Evolutionary conservation across 2,888 invertebrate species (phyloP).

Genomic region (Conops quadrifasciatus): DNA sequence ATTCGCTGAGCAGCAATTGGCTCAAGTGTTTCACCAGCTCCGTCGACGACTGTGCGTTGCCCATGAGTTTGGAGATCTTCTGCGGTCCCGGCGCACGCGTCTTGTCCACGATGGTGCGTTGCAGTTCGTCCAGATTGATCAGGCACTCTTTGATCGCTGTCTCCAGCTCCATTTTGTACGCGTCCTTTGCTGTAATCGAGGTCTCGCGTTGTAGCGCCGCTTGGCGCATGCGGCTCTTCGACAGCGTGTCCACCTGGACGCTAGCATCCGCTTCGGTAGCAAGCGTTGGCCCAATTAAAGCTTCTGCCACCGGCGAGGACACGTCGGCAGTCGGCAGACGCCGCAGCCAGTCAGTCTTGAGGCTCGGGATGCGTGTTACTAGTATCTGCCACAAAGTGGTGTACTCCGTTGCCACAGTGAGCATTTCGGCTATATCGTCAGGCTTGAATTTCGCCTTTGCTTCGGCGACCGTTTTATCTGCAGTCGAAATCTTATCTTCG

Average conservation of each 20-base stretch:
- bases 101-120: constrained; percentile 70
- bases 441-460: constrained; percentile 69
- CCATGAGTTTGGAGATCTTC: constrained; percentile 78
- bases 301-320: constrained; percentile 68
- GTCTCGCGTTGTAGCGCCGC: constrained; percentile 69
- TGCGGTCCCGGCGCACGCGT: constrained; percentile 73
- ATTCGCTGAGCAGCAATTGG: constrained; percentile 77
- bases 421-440: constrained; percentile 68
- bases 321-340: constrained; percentile 52
- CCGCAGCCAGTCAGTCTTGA: constrained; percentile 65
- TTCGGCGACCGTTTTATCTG: constrained; percentile 71
- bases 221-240: constrained; percentile 63
- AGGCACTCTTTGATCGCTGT: constrained; percentile 78
- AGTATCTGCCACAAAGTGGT: constrained; percentile 73
- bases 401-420: constrained; percentile 73
- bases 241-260: constrained; percentile 84
- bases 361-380: constrained; percentile 66
- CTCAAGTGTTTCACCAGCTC: constrained; percentile 85
- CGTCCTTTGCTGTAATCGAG: constrained; percentile 82
- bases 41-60: constrained; percentile 80
- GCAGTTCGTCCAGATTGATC: constrained; percentile 73
- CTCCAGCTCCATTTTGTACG: constrained; percentile 79
- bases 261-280: constrained; percentile 80
- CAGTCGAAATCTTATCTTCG: constrained; percentile 67
- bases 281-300: constrained; percentile 77